These are phyloP conservation scores for Azemiops feae DNA, from an alignment of 2,113 vertebrate species.

Conservation along the genomic window DNA sequence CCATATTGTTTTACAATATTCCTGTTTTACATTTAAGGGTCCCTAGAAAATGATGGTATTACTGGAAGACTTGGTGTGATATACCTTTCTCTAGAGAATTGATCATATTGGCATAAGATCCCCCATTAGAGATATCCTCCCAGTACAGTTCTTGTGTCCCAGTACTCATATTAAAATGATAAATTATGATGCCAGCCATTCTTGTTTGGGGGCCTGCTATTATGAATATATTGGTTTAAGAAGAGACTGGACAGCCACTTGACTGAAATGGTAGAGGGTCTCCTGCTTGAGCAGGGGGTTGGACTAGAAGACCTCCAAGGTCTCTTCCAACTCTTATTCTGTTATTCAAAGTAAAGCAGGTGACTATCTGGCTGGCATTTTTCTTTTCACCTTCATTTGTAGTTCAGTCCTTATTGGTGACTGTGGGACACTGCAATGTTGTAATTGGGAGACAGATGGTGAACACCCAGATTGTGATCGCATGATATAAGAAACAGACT, in stretches of 20 bases:
- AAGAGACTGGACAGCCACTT: neutral
- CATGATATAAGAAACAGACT: neutral
- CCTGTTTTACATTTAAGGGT: neutral
- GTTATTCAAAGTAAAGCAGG: neutral
- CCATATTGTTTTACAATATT: neutral
- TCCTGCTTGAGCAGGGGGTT: neutral
- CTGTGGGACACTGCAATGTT: neutral
- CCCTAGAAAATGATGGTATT: neutral
- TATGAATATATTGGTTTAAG: neutral
- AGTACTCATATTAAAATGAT: neutral
- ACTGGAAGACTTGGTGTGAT: rapidly evolving
- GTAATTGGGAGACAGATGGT: neutral
- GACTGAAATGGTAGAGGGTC: neutral
- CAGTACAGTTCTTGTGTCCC: neutral
- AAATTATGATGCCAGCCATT: neutral
- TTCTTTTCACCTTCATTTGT: neutral
- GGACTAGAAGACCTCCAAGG: neutral
- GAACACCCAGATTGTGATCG: neutral
- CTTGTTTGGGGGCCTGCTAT: neutral
- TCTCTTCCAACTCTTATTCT: neutral
- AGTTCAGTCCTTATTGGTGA: neutral
- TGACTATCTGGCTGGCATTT: neutral
- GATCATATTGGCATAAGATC: neutral
- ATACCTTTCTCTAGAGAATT: too few relatives aligned
- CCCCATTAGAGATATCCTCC: neutral